These are phyloP conservation scores for Tipula vernalis DNA, from an alignment of 2,888 invertebrate genomes.

Conservation along the genomic window DNA sequence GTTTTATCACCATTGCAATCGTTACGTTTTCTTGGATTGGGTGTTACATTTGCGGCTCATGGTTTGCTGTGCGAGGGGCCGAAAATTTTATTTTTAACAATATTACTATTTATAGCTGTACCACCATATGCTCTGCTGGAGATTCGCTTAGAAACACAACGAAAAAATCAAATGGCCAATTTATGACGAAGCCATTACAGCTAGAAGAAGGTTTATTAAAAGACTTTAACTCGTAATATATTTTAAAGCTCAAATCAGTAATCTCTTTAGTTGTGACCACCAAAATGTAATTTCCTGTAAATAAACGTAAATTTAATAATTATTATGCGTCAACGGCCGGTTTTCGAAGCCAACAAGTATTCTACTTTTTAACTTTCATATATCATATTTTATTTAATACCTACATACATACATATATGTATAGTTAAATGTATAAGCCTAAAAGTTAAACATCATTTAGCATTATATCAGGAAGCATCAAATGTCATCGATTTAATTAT, in stretches of 20 bases:
- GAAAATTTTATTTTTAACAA: constrained; percentile 31
- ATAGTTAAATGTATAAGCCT: not conserved
- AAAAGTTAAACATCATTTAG: not conserved
- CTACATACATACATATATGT: not conserved
- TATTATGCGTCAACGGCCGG: not conserved
- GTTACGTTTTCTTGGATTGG: constrained; percentile 46
- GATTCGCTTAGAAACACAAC: constrained; percentile 32
- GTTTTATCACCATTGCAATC: constrained; percentile 41
- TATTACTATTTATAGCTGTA: constrained; percentile 31
- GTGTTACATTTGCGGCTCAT: constrained; percentile 50
- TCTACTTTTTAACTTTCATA: not conserved
- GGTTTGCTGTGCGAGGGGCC: constrained; percentile 43
- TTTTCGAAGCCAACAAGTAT: not conserved
- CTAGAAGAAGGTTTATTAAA: not conserved
- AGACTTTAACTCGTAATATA: not conserved
- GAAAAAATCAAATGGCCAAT: constrained; percentile 29
- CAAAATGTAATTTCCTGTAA: not conserved
- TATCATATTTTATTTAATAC: not conserved
- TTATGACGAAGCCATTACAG: constrained; percentile 27
- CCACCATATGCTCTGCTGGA: constrained; percentile 34
- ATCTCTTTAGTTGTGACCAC: not conserved
- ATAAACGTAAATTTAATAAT: not conserved
- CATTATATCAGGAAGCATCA: not conserved
- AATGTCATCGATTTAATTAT: not conserved
- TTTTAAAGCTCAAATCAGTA: not conserved